These are phyloP conservation scores for Myotis vivesi DNA, from an alignment of 2,797 vertebrate species.

Conservation along the genomic window DNA sequence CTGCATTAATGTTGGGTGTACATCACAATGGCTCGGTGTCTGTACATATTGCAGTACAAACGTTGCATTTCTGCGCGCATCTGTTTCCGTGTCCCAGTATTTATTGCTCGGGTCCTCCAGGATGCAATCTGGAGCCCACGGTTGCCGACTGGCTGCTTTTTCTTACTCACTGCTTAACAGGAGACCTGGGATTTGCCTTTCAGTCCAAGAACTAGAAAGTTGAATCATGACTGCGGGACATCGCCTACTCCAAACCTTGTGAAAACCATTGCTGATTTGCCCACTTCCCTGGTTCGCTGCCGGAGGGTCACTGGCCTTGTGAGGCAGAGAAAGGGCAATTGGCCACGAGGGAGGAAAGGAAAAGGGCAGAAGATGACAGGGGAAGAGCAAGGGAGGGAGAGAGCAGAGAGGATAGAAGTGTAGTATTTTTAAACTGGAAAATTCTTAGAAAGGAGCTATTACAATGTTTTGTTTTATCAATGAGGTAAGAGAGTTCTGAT, in stretches of 20 bases:
- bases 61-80: not conserved
- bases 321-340: not conserved
- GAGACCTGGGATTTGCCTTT: conserved; percentile 17
- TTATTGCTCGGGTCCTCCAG: not conserved
- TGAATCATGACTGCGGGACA: not conserved
- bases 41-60: too few species aligned
- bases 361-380: not conserved
- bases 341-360: not conserved
- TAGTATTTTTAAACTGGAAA: not conserved
- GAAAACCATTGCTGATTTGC: not conserved
- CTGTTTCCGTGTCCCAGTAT: not conserved
- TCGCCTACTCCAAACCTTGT: not conserved
- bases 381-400: not conserved
- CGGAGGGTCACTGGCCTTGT: not conserved
- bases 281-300: not conserved
- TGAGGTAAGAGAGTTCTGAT: not conserved
- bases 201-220: not conserved
- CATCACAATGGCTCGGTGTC: not conserved
- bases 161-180: not conserved
- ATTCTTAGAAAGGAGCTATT: not conserved
- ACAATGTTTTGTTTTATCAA: not conserved
- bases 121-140: not conserved
- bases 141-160: not conserved
- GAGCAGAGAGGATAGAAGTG: not conserved
- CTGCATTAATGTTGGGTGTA: not conserved